phyloP scores from a whole-genome alignment of 2,888 invertebrate genomes.

The Andrena marginata region DNA sequence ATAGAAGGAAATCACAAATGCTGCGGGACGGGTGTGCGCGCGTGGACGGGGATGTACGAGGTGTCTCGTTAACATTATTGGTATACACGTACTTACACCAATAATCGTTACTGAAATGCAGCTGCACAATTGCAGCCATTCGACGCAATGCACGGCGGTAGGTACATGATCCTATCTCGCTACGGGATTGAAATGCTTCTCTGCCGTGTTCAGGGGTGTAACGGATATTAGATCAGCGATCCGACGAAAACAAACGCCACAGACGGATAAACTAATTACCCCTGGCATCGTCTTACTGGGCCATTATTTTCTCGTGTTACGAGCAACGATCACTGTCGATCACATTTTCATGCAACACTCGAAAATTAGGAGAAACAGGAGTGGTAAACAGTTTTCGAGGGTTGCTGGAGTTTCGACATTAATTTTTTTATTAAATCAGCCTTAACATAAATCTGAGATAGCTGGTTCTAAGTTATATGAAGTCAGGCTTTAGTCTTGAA shows the following conservation, averaged over 20 bases:
- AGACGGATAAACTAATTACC: constrained; percentile 40
- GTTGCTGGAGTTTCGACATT: no score
- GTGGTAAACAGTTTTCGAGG: no score
- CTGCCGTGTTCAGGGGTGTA: constrained; percentile 38
- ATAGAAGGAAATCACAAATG: constrained; percentile 46
- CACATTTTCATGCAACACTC: not conserved
- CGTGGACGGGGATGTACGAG: constrained; percentile 57
- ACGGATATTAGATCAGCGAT: constrained; percentile 50
- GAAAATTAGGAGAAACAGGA: not conserved
- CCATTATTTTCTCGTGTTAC: constrained; percentile 1
- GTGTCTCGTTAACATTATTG: constrained; percentile 68
- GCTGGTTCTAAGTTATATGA: no score
- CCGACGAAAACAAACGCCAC: constrained; percentile 15
- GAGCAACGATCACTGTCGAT: not conserved
- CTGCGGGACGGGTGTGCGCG: constrained; percentile 24
- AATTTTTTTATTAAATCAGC: no score
- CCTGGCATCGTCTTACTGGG: not conserved
- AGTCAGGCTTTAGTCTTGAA: no score
- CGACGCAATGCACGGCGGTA: constrained; percentile 40
- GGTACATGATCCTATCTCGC: constrained; percentile 58
- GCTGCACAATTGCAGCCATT: constrained; percentile 65
- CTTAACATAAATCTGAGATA: no score
- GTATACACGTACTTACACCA: constrained; percentile 65
- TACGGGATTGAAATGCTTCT: constrained; percentile 52
- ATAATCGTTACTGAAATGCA: constrained; percentile 67